Evolutionary conservation across 2,113 vertebrate genomes (phyloP), one percentile per base, ranked within the genome.

Genomic region (Phrynosoma blainvillii): DNA sequence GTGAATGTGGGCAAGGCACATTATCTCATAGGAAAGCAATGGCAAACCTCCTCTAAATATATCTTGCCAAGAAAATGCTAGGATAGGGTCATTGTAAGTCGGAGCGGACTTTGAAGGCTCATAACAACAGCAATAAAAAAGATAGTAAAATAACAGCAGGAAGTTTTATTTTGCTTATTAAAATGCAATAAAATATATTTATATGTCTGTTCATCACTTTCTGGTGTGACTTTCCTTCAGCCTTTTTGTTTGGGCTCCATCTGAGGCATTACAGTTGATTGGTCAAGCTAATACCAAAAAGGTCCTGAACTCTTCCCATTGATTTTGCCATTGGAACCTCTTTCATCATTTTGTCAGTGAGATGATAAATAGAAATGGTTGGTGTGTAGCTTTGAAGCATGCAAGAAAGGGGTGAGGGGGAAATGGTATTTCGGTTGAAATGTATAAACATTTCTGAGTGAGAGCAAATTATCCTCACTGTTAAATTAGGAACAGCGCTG

Each of bases 401-500:
- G 32, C 70, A 86, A 90, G 3, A 90, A 87, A 85, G 88, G 0
- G 77, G 84, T 4, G 90, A 87, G 86, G 92, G 0, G 30, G 90
- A 13, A 76, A 25, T 0, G 52, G 88, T 12, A 73, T 71, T 90
- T 93, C 84, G 82, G 80, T 3, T 42, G n/a, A 86, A 79, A 30
- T 54, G 68, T 86, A 85, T 16, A 66, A 68, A 88, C 79, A 6
- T 66, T 89, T 40, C n/a, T 90, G 54, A 70, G 68, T 92, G 88
- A 56, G 27, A 88, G 75, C 36, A 83, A 21, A 21, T 1, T 7
- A 87, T 73, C 18, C 40, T 2, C 7, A 82, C 47, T 54, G 79
- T 87, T 89, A 86, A 90, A 84, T 32, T 13, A 56, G 73, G 42
- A 77, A 66, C 62, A 56, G 87, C 62, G 54, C n/a, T 78, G 82